Base-by-base conservation (phyloP, 2,888 invertebrate genomes). In the Ectemnius cavifrons region DNA sequence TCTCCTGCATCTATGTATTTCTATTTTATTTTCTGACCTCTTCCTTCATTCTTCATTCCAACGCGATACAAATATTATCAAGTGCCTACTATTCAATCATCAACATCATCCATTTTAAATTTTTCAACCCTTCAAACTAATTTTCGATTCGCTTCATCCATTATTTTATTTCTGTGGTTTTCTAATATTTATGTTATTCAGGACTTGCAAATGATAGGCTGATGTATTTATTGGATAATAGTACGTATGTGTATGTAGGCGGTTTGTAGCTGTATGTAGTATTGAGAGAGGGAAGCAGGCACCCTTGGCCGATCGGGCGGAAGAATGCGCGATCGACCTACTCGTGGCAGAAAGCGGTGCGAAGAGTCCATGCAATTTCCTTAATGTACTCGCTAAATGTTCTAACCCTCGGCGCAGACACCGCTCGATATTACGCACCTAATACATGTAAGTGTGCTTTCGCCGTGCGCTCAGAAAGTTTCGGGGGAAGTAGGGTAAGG, bases 331-430 rank as follows among this genome's bases (percentile, higher is more conserved):
- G 71, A 52, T 67, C 63, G 57, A 52, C 59, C 16, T 58, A 67
- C 56, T 70, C 63, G 68, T 66, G 78, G 70, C 73, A 81, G 82
- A 81, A 84, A 77, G 82, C 78, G 84, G 84, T 75, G 82, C 79
- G 78, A 80, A 83, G 84, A 86, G 86, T 85, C 85, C 83, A 86
- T 86, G 88, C 90, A 90, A 90, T 91, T 89, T 90, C 85, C 88
- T 90, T 91, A 91, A 91, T 91, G 90, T 88, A 90, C 90, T 90
- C 81, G 86, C 87, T 88, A 86, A 90, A 89, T 84, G 87, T 79
- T 84, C 82, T 81, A 83, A 83, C 80, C 80, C 74, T 66, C 77
- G 75, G 71, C 81, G 76, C 73, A 76, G 73, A 71, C 63, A 80
- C 72, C 75, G 63, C 61, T 52, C 59, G 62, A 60, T 62, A 45